phyloP scores from a whole-genome alignment of 2,888 invertebrate species.

The Morpho deidamia region DNA sequence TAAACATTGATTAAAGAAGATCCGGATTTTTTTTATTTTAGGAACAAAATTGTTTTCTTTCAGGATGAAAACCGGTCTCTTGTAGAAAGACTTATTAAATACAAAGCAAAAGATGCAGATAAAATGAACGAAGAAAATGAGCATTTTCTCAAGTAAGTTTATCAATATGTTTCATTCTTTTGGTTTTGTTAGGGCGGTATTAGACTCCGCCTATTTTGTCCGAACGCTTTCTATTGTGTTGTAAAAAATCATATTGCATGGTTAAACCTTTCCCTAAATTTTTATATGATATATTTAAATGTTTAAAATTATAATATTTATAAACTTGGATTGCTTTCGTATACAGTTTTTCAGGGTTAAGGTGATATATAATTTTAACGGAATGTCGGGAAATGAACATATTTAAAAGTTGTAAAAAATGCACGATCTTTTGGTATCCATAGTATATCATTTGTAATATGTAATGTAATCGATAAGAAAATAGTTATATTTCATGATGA shows the following conservation, averaged over 20 bases:
- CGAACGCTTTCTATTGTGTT: constrained; percentile 7
- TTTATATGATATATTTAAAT: no score
- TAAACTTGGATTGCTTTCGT: no score
- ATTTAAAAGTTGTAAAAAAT: constrained; percentile 1
- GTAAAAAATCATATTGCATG: constrained; percentile 6
- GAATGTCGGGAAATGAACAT: constrained; percentile 27
- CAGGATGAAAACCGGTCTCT: constrained; percentile 93
- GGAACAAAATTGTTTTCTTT: constrained; percentile 43
- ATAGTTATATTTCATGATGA: no score
- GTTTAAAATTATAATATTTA: no score
- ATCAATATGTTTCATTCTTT: constrained; percentile 1
- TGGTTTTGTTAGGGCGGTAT: constrained; percentile 1
- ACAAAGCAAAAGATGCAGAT: constrained; percentile 96
- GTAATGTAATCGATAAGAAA: no score
- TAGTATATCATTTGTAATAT: not conserved
- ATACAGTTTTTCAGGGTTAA: constrained; percentile 10
- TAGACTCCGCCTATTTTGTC: constrained; percentile 1
- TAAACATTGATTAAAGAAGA: not conserved
- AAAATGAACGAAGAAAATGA: constrained; percentile 98
- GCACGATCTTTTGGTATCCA: constrained; percentile 3
- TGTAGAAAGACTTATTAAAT: constrained; percentile 91
- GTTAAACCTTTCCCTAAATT: not conserved
- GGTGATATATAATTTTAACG: constrained; percentile 17
- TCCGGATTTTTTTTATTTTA: not conserved
- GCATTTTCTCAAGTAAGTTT: constrained; percentile 89